Evolutionary conservation across 1,140 invertebrate genomes (phyloP).

Genomic region (Heliconius hewitsoni): DNA sequence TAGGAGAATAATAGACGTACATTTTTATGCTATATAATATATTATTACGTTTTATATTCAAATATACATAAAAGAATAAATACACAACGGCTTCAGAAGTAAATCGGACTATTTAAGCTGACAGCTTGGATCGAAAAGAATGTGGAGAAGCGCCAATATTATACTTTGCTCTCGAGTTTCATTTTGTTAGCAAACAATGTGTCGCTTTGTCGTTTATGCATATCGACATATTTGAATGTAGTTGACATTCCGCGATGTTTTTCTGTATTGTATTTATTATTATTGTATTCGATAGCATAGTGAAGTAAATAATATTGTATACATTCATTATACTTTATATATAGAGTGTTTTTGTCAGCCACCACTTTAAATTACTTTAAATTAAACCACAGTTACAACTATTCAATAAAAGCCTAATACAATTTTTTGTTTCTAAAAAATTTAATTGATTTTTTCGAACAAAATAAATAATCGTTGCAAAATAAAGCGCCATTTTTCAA

Average conservation of each 20-base stretch:
- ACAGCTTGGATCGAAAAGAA: not conserved
- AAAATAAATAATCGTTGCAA: too few relatives aligned
- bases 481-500: too few relatives aligned
- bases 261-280: not conserved
- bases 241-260: not conserved
- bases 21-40: too few relatives aligned
- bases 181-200: constrained; percentile 10
- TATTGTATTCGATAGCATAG: not conserved
- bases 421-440: too few relatives aligned
- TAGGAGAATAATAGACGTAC: too few relatives aligned
- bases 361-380: too few relatives aligned
- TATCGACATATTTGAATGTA: constrained; percentile 2
- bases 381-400: too few relatives aligned
- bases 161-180: constrained; percentile 1
- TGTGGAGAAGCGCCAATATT: constrained; percentile 3
- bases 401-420: too few relatives aligned
- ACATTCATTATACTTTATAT: not conserved
- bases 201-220: constrained; percentile 8
- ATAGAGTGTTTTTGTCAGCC: not conserved
- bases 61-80: not conserved
- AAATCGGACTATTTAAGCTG: not conserved
- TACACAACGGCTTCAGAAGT: not conserved
- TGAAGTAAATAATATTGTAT: constrained; percentile 1
- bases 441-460: too few relatives aligned
- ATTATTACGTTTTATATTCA: too few relatives aligned